These are phyloP conservation scores for Hypsopygia costalis DNA, from an alignment of 2,888 invertebrate species.

Conservation along the genomic window DNA sequence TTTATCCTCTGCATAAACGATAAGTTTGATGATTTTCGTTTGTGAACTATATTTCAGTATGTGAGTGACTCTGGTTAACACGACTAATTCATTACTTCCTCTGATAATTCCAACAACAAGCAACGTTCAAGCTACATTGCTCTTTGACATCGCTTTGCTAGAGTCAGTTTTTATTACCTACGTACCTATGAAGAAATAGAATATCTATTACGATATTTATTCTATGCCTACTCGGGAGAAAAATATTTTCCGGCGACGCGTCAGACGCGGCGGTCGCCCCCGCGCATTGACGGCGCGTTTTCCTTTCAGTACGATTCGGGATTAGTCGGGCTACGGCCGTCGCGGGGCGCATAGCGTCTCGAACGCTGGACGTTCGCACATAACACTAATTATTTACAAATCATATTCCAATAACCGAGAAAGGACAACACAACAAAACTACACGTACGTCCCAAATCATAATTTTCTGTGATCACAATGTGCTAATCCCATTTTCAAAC, in stretches of 20 bases:
- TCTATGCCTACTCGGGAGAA: constrained; percentile 29
- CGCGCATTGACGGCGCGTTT: constrained; percentile 35
- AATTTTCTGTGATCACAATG: constrained; percentile 16
- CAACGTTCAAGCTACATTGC: too few relatives aligned
- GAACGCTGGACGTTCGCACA: constrained; percentile 29
- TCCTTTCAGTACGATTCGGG: constrained; percentile 26
- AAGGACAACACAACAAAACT: constrained; percentile 50
- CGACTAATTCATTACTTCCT: too few relatives aligned
- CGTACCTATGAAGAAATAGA: too few relatives aligned
- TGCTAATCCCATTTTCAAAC: constrained; percentile 21
- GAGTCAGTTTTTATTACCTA: too few relatives aligned
- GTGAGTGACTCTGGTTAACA: too few relatives aligned
- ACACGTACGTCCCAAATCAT: constrained; percentile 43
- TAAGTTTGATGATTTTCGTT: too few relatives aligned
- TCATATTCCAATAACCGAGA: constrained; percentile 40
- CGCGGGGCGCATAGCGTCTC: constrained; percentile 47
- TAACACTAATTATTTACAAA: constrained; percentile 62
- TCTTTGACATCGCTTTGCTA: too few relatives aligned
- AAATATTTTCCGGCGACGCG: constrained; percentile 39
- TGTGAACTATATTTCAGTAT: too few relatives aligned
- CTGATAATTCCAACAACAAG: too few relatives aligned
- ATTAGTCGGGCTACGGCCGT: constrained; percentile 61
- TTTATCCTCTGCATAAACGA: too few relatives aligned
- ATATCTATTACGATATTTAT: too few relatives aligned
- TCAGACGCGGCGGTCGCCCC: constrained; percentile 25